Evolutionary conservation across 2,797 vertebrate genomes (phyloP).

Genomic region (Hypotaenidia philippensis): DNA sequence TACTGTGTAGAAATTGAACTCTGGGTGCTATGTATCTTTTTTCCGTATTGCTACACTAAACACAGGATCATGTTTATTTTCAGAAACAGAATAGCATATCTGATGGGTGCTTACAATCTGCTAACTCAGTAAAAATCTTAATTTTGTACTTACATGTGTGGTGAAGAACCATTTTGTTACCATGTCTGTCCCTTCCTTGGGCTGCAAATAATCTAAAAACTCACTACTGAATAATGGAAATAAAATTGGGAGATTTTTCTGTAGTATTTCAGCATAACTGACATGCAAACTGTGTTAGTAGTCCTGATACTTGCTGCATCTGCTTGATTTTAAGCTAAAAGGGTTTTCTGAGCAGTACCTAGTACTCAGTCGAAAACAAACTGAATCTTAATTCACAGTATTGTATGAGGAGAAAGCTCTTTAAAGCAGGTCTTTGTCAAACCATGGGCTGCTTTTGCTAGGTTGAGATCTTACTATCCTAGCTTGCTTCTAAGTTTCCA

Average conservation of each 20-base stretch:
- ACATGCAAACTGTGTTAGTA: neutral
- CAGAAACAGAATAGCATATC: neutral
- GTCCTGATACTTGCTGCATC: neutral
- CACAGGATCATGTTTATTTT: neutral
- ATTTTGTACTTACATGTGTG: neutral
- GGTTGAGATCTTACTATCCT: neutral
- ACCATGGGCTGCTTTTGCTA: neutral
- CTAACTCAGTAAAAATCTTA: neutral
- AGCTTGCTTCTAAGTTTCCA: neutral
- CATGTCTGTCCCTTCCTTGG: too few relatives aligned
- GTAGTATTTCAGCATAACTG: neutral
- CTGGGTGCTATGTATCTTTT: neutral
- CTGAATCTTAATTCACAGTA: neutral
- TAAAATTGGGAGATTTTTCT: neutral
- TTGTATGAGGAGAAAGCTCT: neutral
- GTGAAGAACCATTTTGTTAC: neutral
- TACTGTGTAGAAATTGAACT: neutral
- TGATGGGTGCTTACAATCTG: neutral
- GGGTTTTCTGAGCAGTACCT: neutral
- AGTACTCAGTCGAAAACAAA: neutral
- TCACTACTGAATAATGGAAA: neutral
- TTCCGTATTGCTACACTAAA: neutral
- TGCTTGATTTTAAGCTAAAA: neutral
- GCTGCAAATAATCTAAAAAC: neutral
- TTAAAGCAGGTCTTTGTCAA: neutral